A percentile compares a stretch with the other conserved stretches of the same genome.
These are phyloP conservation scores for Pelusios castaneus DNA, from an alignment of 2,113 vertebrate genomes.

Conservation along the genomic window DNA sequence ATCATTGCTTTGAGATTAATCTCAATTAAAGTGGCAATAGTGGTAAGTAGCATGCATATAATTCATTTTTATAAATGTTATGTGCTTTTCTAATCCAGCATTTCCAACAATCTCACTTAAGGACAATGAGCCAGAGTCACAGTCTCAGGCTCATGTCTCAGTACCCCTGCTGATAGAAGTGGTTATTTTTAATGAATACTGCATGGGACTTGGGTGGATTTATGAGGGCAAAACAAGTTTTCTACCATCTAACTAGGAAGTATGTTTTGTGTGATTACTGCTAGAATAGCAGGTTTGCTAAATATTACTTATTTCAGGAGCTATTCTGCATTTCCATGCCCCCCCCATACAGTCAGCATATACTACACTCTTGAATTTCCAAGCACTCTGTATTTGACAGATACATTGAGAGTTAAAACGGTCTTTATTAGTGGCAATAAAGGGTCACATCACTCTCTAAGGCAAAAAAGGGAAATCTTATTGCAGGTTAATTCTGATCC, in stretches of 20 bases:
- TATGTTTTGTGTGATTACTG: background rate
- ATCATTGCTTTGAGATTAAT: slow-evolving; percentile 20
- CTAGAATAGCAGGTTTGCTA: background rate
- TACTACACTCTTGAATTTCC: background rate
- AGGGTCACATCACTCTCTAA: background rate
- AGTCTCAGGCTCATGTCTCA: background rate
- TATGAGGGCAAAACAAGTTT: background rate
- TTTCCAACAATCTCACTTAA: slow-evolving; percentile 27
- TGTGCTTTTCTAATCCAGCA: background rate
- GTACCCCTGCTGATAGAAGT: background rate
- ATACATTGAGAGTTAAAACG: background rate
- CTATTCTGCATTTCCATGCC: background rate
- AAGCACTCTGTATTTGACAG: background rate
- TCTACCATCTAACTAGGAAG: background rate
- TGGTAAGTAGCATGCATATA: background rate
- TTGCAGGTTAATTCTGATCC: background rate
- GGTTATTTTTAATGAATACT: background rate
- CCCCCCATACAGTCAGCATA: fast-evolving
- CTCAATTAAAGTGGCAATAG: slow-evolving; percentile 4
- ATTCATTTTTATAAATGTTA: slow-evolving; percentile 2
- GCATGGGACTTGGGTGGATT: background rate
- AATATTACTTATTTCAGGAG: background rate
- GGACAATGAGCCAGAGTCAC: background rate
- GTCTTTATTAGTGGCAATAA: background rate
- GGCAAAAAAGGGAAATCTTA: background rate